Evolutionary conservation across 2,888 invertebrate genomes (phyloP).

Genomic region (Ochropacha duplaris): DNA sequence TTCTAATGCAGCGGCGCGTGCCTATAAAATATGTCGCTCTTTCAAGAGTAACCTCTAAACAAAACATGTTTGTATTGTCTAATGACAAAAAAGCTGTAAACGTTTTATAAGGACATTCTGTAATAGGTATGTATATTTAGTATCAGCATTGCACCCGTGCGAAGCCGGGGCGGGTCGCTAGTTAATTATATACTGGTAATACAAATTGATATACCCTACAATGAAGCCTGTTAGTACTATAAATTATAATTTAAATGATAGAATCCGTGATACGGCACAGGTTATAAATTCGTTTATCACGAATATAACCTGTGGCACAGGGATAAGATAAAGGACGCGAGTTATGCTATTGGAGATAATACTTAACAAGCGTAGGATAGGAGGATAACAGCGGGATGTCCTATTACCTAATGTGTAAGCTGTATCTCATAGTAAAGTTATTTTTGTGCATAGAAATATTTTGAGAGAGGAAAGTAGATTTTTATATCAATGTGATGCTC

Average conservation of each 20-base stretch:
- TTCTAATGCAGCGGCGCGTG: too few relatives aligned
- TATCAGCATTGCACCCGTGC: too few relatives aligned
- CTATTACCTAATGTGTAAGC: slow-evolving; percentile 20
- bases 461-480: slow-evolving; percentile 2
- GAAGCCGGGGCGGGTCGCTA: too few relatives aligned
- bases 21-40: too few relatives aligned
- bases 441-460: slow-evolving; percentile 10
- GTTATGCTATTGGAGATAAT: slow-evolving; percentile 41
- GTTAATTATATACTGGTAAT: too few relatives aligned
- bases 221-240: neutral
- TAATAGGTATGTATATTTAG: too few relatives aligned
- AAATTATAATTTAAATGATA: neutral
- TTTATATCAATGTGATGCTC: too few relatives aligned
- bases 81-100: too few relatives aligned
- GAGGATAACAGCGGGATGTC: slow-evolving; percentile 27
- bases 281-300: slow-evolving; percentile 50
- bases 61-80: too few relatives aligned
- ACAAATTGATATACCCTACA: too few relatives aligned
- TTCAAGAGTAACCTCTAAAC: too few relatives aligned
- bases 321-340: slow-evolving; percentile 47
- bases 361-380: slow-evolving; percentile 26
- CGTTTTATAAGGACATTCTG: too few relatives aligned
- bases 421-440: slow-evolving; percentile 17
- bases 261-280: slow-evolving; percentile 27
- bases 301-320: slow-evolving; percentile 29